Evolutionary conservation across 2,113 vertebrate species (phyloP).

Genomic region (Origma solitaria): DNA sequence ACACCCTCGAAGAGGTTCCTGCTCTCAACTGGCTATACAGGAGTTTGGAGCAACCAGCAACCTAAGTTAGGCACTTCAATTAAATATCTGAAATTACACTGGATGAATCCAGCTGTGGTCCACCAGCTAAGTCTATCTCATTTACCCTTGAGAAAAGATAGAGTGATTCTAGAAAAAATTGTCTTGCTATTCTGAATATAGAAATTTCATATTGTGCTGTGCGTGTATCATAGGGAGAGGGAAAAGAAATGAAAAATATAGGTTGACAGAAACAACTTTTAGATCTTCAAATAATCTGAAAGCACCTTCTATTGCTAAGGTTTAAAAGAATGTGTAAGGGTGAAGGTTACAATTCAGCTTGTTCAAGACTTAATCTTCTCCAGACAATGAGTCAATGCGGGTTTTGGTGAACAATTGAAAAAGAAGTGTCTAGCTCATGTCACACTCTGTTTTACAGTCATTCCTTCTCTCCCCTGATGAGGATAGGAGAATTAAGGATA

Average conservation of each 20-base stretch:
- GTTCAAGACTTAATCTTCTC: background rate
- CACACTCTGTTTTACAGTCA: background rate
- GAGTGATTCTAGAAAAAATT: background rate
- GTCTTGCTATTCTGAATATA: background rate
- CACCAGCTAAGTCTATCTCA: background rate
- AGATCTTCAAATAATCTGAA: background rate
- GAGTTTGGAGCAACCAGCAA: background rate
- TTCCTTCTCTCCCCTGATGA: background rate
- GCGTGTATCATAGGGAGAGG: background rate
- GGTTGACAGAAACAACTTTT: background rate
- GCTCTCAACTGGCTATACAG: background rate
- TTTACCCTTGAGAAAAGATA: background rate
- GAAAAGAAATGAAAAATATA: background rate
- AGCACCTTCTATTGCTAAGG: background rate
- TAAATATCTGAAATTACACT: background rate
- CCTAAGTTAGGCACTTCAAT: background rate
- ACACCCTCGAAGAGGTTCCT: background rate
- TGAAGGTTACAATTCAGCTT: background rate
- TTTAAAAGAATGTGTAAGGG: background rate
- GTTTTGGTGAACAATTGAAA: background rate
- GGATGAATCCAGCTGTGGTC: background rate
- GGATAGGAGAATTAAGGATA: background rate
- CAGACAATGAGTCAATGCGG: background rate
- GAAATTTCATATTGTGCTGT: background rate
- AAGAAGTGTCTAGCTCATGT: background rate